phyloP scores from a whole-genome alignment of 2,888 invertebrate species.

The Hyposoter dolosus region DNA sequence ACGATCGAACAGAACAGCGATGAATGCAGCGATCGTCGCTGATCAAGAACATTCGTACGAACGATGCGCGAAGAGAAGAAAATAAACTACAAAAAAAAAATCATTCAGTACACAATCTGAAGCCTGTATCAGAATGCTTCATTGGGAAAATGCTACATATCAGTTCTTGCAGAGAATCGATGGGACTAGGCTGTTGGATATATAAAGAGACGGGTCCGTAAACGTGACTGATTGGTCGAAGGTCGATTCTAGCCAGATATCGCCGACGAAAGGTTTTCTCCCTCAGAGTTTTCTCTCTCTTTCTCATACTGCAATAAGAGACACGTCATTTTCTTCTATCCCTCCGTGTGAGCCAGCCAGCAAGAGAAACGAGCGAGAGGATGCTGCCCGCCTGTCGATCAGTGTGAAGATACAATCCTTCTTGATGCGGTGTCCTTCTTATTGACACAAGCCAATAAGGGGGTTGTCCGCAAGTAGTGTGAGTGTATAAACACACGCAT shows the following conservation, averaged over 20 bases:
- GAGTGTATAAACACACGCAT: not conserved
- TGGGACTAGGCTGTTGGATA: constrained; percentile 20
- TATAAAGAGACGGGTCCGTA: constrained; percentile 53
- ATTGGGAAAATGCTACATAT: constrained; percentile 45
- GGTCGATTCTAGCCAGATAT: constrained; percentile 65
- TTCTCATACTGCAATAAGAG: constrained; percentile 43
- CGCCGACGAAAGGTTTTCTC: constrained; percentile 30
- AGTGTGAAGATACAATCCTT: constrained; percentile 61
- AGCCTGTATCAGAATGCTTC: constrained; percentile 11
- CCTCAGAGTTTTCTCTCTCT: not conserved
- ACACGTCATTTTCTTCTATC: constrained; percentile 27
- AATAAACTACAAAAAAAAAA: not conserved
- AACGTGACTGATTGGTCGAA: constrained; percentile 68
- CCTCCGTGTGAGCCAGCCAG: not conserved
- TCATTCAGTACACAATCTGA: constrained; percentile 13
- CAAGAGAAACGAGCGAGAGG: constrained; percentile 32
- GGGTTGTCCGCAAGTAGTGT: constrained; percentile 13
- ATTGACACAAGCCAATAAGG: constrained; percentile 59
- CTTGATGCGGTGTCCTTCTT: constrained; percentile 39
- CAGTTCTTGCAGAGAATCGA: constrained; percentile 43
- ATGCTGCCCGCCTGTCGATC: constrained; percentile 59
- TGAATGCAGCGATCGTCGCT: not conserved
- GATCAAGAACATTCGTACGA: not conserved
- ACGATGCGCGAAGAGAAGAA: not conserved
- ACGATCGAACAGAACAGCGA: not conserved